These are phyloP conservation scores for Orchestia grillus DNA, from an alignment of 1,140 invertebrate genomes.

Conservation along the genomic window DNA sequence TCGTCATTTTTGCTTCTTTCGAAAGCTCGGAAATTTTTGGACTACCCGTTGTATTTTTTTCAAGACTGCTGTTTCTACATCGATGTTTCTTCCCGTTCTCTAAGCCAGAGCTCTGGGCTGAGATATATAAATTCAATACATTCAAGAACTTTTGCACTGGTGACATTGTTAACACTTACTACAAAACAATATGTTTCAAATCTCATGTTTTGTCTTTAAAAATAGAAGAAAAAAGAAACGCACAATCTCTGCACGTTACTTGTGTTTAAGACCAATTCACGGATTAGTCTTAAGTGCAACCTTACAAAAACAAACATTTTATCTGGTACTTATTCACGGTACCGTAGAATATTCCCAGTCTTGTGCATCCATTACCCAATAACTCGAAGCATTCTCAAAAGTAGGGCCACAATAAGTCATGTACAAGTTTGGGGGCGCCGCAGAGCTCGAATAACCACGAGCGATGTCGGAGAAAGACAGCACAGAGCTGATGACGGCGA, in stretches of 20 bases:
- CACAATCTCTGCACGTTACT: background rate
- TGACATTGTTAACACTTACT: no score
- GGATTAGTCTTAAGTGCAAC: background rate
- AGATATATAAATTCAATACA: no score
- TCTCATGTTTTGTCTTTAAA: background rate
- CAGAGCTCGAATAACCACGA: background rate
- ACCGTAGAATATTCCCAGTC: background rate
- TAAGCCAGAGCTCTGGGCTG: no score
- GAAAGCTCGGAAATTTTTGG: no score
- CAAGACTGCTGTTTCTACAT: no score
- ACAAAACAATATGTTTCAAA: no score
- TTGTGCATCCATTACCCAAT: background rate
- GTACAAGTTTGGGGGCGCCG: background rate
- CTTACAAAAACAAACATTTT: background rate
- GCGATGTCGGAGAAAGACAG: background rate
- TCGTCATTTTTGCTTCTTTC: no score
- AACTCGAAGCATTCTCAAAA: background rate
- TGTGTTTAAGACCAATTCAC: background rate
- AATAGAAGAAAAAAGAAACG: no score
- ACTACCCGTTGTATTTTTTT: no score
- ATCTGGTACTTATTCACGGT: background rate
- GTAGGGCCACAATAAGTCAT: background rate
- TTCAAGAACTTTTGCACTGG: no score
- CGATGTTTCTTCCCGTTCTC: no score
- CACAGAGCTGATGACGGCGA: background rate